Evolutionary conservation across 2,797 vertebrate species (phyloP).

Genomic region (Enteromius thamalakanensis): DNA sequence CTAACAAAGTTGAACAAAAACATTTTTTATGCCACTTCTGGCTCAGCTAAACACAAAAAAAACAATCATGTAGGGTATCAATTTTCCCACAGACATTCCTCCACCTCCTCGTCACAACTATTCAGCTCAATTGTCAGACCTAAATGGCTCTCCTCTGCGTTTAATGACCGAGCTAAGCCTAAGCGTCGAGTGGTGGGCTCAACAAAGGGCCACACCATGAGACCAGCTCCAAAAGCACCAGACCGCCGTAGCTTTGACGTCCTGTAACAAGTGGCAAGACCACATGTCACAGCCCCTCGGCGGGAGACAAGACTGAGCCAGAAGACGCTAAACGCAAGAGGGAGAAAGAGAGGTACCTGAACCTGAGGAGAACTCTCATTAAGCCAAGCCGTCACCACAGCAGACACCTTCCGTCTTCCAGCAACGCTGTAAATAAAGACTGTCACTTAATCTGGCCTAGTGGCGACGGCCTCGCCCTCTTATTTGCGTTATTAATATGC

Average conservation of each 20-base stretch:
- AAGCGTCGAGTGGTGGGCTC: not conserved
- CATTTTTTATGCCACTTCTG: not conserved
- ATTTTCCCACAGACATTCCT: not conserved
- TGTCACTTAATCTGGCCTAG: slow-evolving; percentile 65
- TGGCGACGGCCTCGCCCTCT: slow-evolving; percentile 56
- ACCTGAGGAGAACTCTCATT: slow-evolving; percentile 47
- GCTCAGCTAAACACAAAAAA: not conserved
- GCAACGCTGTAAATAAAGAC: slow-evolving; percentile 65
- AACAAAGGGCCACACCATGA: slow-evolving; percentile 23
- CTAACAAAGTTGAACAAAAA: not conserved
- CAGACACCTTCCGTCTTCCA: slow-evolving; percentile 52
- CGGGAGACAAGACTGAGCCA: slow-evolving; percentile 19
- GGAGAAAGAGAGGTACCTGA: slow-evolving; percentile 15
- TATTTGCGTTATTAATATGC: slow-evolving; percentile 69
- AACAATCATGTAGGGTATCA: not conserved
- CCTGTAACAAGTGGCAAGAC: slow-evolving; percentile 22
- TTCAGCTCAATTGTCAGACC: slow-evolving; percentile 10
- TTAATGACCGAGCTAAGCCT: slow-evolving; percentile 14
- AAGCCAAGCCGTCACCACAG: slow-evolving; percentile 22
- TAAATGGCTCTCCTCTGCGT: not conserved
- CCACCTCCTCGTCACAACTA: slow-evolving; percentile 4
- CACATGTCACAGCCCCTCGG: slow-evolving; percentile 30
- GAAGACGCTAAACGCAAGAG: not conserved
- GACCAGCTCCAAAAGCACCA: slow-evolving; percentile 15
- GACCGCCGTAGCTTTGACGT: slow-evolving; percentile 1